Evolutionary conservation across 2,797 vertebrate genomes (phyloP), one percentile per base, ranked within the genome.

Genomic region (Prunella strophiata): DNA sequence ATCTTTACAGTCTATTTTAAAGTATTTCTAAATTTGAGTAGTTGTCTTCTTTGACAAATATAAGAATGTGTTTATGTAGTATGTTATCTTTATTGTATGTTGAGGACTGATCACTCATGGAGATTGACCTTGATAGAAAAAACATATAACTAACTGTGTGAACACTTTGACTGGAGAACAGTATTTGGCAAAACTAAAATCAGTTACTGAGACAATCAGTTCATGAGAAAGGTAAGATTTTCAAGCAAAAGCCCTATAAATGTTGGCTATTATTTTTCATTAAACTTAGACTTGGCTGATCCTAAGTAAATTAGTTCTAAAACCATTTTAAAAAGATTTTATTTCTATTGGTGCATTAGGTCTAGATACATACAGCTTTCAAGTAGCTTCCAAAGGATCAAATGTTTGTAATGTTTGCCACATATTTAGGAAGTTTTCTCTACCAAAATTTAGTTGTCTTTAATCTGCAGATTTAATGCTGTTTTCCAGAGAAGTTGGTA

Each of bases 1-100:
- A 27, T 29, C 6, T 59, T 54, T 59, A 47, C 9, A 40, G 18
- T 52, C 10, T 2, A 2, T 57, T 70, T 76, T 26, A 62, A 83
- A 83, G 9, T 77, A 66, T 42, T 65, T 27, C 17, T 58, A 51
- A 50, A 66, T 71, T 9, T 43, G 14, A 74, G 10, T 50, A 54
- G 10, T 20, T 25, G 15, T 50, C 8, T 54, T 85, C 40, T 61
- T 42, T 80, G 23, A 65, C 18, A 72, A 58, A 70, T 8, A 42
- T 23, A 32, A 75, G 45, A 6, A 8, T 40, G 16, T 58, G 3
- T 18, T n/a, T 79, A 18, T 0, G 0, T 29, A n/a, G 22, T 55
- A 16, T 73, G 7, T 42, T 84, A 34, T 16, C 21, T 38, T 80
- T 47, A 70, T 13, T 63, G 8, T 22, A 23, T 34, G 13, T 51